Evolutionary conservation across 2,797 vertebrate genomes (phyloP).

Genomic region (Loriculus beryllinus): DNA sequence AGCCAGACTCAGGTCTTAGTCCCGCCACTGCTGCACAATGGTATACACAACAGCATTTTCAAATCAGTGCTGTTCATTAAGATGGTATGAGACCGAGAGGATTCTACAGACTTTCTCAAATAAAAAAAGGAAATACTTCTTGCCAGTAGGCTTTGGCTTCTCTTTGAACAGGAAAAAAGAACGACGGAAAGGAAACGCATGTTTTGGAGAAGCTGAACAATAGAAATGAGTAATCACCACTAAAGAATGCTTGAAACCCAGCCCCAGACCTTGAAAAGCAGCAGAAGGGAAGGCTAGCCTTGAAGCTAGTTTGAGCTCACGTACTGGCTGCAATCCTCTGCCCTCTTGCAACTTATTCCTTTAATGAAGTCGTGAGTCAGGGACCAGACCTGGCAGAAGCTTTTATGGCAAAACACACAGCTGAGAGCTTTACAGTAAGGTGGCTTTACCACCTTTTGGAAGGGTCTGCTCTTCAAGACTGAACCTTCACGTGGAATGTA

Average conservation of each 20-base stretch:
- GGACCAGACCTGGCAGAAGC: not conserved
- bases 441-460: not conserved
- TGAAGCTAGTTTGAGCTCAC: constrained; percentile 25
- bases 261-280: constrained; percentile 53
- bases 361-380: not conserved
- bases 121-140: constrained; percentile 45
- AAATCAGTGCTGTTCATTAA: constrained; percentile 18
- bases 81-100: constrained; percentile 11
- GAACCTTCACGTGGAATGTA: not conserved
- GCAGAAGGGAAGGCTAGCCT: constrained; percentile 27
- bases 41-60: not conserved
- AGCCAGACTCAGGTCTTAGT: not conserved
- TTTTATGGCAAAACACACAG: not conserved
- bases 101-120: constrained; percentile 12
- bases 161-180: constrained; percentile 59
- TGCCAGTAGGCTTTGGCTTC: constrained; percentile 44
- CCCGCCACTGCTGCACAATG: not conserved
- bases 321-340: not conserved
- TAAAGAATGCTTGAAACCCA: constrained; percentile 61
- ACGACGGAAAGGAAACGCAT: constrained; percentile 59
- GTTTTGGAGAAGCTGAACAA: constrained; percentile 62
- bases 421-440: not conserved
- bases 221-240: constrained; percentile 63
- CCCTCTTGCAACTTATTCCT: not conserved
- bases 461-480: not conserved